phyloP scores from a whole-genome alignment of 2,888 invertebrate genomes.

The Bruchidius siliquastri region DNA sequence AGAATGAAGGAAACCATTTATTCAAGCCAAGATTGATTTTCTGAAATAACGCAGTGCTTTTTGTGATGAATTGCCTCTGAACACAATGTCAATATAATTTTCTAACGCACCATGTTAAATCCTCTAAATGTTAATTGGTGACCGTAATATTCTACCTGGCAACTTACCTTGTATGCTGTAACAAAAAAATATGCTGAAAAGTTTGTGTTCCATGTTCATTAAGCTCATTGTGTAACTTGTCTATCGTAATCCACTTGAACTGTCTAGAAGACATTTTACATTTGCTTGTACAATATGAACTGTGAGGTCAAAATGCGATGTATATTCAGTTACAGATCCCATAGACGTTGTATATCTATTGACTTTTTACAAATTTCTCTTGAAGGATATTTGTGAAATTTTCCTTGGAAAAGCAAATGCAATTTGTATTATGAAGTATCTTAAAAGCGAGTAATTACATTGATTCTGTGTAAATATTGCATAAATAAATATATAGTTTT shows the following conservation, averaged over 20 bases:
- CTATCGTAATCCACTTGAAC: neutral
- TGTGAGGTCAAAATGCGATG: neutral
- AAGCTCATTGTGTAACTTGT: neutral
- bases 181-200: neutral
- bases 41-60: too few relatives aligned
- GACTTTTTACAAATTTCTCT: slow-evolving; percentile 18
- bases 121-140: neutral
- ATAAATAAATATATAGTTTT: slow-evolving; percentile 23
- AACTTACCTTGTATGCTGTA: neutral
- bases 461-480: slow-evolving; percentile 18
- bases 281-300: neutral
- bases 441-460: slow-evolving; percentile 14
- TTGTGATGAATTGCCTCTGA: too few relatives aligned
- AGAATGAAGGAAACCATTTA: too few relatives aligned
- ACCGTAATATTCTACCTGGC: neutral
- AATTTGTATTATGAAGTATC: slow-evolving; percentile 15
- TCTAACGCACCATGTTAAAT: neutral
- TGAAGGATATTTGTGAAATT: slow-evolving; percentile 3
- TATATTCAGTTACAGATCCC: neutral
- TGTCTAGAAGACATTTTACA: neutral
- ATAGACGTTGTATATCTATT: neutral
- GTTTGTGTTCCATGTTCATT: neutral
- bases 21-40: too few relatives aligned
- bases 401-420: slow-evolving; percentile 11
- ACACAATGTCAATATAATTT: too few relatives aligned